phyloP scores from a whole-genome alignment of 2,797 vertebrate genomes.

The Lagodon rhomboides region DNA sequence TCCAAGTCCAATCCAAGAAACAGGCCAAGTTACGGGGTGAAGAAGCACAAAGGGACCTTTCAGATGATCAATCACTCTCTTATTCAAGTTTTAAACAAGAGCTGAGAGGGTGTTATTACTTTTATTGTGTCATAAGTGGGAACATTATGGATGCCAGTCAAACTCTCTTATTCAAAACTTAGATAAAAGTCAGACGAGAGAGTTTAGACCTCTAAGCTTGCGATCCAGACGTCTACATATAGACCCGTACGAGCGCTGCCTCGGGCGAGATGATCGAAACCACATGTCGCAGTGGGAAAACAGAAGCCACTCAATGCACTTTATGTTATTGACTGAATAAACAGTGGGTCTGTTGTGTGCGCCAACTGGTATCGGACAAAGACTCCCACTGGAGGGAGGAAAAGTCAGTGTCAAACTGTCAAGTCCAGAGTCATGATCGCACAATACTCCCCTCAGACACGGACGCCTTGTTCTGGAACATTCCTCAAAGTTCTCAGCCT shows the following conservation, averaged over 20 bases:
- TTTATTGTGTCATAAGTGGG: background rate
- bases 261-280: slow-evolving; percentile 32
- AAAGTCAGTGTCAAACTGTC: slow-evolving; percentile 65
- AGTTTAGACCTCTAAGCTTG: background rate
- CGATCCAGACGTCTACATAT: slow-evolving; percentile 13
- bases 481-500: slow-evolving; percentile 73
- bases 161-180: background rate
- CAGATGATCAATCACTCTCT: slow-evolving; percentile 42
- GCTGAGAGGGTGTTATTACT: background rate
- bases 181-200: background rate
- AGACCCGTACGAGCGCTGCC: background rate
- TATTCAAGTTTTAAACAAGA: slow-evolving; percentile 6
- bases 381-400: slow-evolving; percentile 47
- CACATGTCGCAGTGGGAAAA: slow-evolving; percentile 46
- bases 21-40: slow-evolving; percentile 23
- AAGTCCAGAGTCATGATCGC: slow-evolving; percentile 44
- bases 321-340: slow-evolving; percentile 27
- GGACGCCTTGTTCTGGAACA: slow-evolving; percentile 74
- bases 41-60: slow-evolving; percentile 54
- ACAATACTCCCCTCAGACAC: slow-evolving; percentile 74
- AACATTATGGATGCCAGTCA: background rate
- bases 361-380: slow-evolving; percentile 53
- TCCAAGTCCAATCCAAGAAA: slow-evolving; percentile 32
- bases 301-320: slow-evolving; percentile 29
- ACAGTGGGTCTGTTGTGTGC: slow-evolving; percentile 61